These are phyloP conservation scores for Hippopotamyrus pictus DNA, from an alignment of 2,797 vertebrate species.

Conservation along the genomic window DNA sequence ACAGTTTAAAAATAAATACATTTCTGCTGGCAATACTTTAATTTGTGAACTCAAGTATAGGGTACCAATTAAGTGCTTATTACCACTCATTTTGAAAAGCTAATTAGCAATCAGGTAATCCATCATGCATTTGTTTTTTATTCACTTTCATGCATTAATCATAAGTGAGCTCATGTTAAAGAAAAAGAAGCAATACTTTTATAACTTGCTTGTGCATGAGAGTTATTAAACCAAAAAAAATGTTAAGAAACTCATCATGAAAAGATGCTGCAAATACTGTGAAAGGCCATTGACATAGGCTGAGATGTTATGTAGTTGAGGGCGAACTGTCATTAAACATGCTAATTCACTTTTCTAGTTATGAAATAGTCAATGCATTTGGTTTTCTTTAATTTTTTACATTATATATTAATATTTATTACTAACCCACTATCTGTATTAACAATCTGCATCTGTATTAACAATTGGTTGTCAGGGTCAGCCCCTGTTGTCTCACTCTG, in stretches of 20 bases:
- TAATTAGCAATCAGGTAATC: conserved; percentile 19
- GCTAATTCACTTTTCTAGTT: not conserved
- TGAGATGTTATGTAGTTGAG: not conserved
- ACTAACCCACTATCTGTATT: not conserved
- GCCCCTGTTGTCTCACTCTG: too few relatives aligned
- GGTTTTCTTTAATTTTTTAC: not conserved
- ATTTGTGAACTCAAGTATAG: not conserved
- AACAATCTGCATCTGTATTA: not conserved
- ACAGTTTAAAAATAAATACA: conserved; percentile 1
- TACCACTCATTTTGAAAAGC: conserved; percentile 1
- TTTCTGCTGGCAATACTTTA: not conserved
- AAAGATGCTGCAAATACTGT: not conserved
- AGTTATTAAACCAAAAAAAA: not conserved
- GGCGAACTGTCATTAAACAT: not conserved
- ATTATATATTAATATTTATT: not conserved
- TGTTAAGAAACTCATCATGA: not conserved
- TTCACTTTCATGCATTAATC: conserved; percentile 17
- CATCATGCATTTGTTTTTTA: conserved; percentile 8
- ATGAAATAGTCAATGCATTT: not conserved
- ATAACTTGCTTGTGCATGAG: not conserved
- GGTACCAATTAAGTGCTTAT: conserved; percentile 15
- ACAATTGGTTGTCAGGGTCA: not conserved
- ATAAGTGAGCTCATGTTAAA: conserved; percentile 13
- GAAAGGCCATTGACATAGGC: not conserved
- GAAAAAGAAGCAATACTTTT: not conserved